phyloP scores from a whole-genome alignment of 1,140 invertebrate genomes.

The Ceratina australensis region DNA sequence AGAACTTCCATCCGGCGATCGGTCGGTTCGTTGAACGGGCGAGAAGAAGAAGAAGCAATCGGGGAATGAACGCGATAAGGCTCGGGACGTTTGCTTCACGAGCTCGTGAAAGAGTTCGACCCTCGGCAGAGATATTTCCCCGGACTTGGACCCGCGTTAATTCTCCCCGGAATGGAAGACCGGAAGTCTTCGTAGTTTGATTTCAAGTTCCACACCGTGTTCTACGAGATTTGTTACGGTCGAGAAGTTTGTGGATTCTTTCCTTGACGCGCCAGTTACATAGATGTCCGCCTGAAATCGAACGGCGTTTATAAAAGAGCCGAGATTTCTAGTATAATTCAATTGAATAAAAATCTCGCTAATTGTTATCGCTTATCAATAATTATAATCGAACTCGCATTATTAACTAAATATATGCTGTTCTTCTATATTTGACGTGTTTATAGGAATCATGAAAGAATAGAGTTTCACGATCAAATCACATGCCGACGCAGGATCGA shows the following conservation, averaged over 20 bases:
- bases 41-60: slow-evolving; percentile 22
- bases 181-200: not conserved
- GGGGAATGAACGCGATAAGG: slow-evolving; percentile 37
- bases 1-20: not conserved
- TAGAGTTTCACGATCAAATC: not conserved
- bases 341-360: not conserved
- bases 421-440: too few relatives aligned
- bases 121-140: slow-evolving; percentile 1
- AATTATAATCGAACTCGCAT: slow-evolving; percentile 20
- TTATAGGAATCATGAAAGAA: not conserved
- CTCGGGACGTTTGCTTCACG: not conserved
- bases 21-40: not conserved
- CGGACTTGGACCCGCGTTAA: not conserved
- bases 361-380: not conserved
- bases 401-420: slow-evolving; percentile 20
- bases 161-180: not conserved
- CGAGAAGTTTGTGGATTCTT: not conserved
- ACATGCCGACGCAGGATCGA: not conserved
- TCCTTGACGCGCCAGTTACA: too few relatives aligned
- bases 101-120: slow-evolving; percentile 2
- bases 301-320: too few relatives aligned
- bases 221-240: not conserved
- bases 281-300: too few relatives aligned
- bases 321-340: too few relatives aligned
- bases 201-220: too few relatives aligned